phyloP scores from a whole-genome alignment of 1,140 invertebrate genomes.

The Drosophila aff. region DNA sequence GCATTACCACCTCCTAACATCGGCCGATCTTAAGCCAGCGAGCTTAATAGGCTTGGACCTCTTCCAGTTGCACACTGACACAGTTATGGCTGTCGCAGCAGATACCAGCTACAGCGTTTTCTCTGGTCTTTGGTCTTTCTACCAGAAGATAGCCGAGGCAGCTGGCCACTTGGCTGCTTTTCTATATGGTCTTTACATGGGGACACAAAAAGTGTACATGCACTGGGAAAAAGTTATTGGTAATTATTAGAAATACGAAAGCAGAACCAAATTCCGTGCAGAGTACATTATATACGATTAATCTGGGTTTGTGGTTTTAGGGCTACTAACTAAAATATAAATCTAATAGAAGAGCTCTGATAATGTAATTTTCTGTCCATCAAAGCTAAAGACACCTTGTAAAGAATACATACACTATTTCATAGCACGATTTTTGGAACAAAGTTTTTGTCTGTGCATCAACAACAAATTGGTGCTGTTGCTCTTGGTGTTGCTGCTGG shows the following conservation, averaged over 20 bases:
- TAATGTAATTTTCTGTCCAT: not conserved
- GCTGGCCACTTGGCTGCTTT: slow-evolving; percentile 48
- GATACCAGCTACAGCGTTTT: slow-evolving; percentile 13
- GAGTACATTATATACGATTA: not conserved
- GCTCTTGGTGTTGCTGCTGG: slow-evolving; percentile 24
- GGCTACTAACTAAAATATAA: not conserved
- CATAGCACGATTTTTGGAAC: no score
- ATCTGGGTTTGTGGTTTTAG: no score
- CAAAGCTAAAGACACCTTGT: not conserved
- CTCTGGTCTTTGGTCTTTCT: slow-evolving; percentile 16
- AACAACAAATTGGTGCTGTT: slow-evolving; percentile 39
- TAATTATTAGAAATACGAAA: no score
- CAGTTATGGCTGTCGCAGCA: slow-evolving; percentile 37
- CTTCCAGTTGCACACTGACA: slow-evolving; percentile 56
- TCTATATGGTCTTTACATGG: slow-evolving; percentile 51
- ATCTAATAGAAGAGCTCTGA: not conserved
- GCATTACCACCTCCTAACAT: slow-evolving; percentile 35
- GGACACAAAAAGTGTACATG: slow-evolving; percentile 19
- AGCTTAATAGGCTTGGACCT: slow-evolving; percentile 55
- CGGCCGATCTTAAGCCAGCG: slow-evolving; percentile 68
- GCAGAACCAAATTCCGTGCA: not conserved
- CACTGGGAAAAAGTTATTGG: slow-evolving; percentile 4
- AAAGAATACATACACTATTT: no score
- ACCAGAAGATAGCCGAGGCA: slow-evolving; percentile 11
- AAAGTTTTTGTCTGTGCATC: not conserved